Percentiles rank a stretch among this genome's conserved stretches.
These are phyloP conservation scores for Phaedon cochleariae DNA, from an alignment of 2,888 invertebrate species.

Conservation along the genomic window DNA sequence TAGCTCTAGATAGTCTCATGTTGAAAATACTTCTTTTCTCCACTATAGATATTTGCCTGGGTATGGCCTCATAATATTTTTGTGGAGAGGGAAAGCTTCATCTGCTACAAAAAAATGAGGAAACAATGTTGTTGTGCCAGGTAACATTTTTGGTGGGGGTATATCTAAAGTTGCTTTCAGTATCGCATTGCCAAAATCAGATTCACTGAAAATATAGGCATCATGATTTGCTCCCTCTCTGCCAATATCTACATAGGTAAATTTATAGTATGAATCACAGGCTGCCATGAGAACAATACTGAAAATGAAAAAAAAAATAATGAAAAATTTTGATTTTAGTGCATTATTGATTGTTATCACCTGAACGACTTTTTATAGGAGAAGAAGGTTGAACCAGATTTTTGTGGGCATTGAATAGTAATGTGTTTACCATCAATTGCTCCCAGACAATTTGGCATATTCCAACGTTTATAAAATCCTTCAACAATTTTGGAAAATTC, in stretches of 20 bases:
- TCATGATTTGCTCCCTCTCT: constrained; percentile 16
- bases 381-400: constrained; percentile 31
- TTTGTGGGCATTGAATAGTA: constrained; percentile 35
- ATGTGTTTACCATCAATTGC: no score
- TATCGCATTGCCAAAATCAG: constrained; percentile 5
- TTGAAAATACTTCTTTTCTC: no score
- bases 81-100: no score
- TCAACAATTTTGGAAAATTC: constrained; percentile 16
- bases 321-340: constrained; percentile 11
- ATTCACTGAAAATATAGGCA: neutral
- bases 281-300: constrained; percentile 25
- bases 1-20: no score
- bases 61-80: no score
- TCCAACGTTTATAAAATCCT: constrained; percentile 44
- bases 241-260: no score
- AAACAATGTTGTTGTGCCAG: neutral
- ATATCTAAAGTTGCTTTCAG: constrained; percentile 9
- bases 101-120: constrained; percentile 26
- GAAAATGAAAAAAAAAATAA: constrained; percentile 7
- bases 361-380: constrained; percentile 13
- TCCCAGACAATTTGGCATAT: no score
- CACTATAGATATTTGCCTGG: no score
- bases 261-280: constrained; percentile 26
- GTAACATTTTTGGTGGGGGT: constrained; percentile 4
- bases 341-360: constrained; percentile 10